These are phyloP conservation scores for Falco columbarius DNA, from an alignment of 2,797 vertebrate species.

Conservation along the genomic window DNA sequence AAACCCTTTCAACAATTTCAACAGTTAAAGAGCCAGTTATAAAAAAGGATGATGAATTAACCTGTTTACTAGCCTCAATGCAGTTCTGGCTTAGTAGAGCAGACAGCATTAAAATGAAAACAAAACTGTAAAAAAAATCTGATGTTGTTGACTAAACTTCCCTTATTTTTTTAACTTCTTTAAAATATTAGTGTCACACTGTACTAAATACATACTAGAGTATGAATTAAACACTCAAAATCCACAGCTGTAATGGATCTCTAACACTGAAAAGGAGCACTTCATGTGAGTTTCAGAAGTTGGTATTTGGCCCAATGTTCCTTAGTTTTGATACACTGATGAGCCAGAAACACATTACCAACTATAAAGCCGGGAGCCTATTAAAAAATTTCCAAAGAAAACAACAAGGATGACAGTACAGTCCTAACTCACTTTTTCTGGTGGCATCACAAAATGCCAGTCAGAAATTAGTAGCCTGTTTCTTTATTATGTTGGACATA, in stretches of 20 bases:
- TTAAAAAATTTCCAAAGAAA: not conserved
- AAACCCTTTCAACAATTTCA: not conserved
- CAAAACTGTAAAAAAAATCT: not conserved
- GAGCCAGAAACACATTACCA: not conserved
- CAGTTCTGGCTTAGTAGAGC: not conserved
- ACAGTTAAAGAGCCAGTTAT: not conserved
- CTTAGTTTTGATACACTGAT: not conserved
- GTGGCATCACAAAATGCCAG: not conserved
- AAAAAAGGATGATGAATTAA: not conserved
- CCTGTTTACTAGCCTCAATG: not conserved
- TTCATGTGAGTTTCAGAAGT: not conserved
- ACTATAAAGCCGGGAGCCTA: not conserved
- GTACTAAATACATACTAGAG: not conserved
- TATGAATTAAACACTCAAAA: not conserved
- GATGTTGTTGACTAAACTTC: not conserved
- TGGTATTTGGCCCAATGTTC: not conserved
- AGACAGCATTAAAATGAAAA: not conserved
- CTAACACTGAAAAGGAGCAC: not conserved
- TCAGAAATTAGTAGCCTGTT: not conserved
- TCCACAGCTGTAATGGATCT: not conserved
- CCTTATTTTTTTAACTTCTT: not conserved
- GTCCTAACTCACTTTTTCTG: not conserved
- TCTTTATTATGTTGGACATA: not conserved
- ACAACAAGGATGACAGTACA: not conserved
- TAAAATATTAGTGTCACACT: not conserved